A percentile compares a stretch with the other conserved stretches of the same genome.
Evolutionary conservation across 2,888 invertebrate genomes (phyloP).

Genomic region (Agonopterix arenella): DNA sequence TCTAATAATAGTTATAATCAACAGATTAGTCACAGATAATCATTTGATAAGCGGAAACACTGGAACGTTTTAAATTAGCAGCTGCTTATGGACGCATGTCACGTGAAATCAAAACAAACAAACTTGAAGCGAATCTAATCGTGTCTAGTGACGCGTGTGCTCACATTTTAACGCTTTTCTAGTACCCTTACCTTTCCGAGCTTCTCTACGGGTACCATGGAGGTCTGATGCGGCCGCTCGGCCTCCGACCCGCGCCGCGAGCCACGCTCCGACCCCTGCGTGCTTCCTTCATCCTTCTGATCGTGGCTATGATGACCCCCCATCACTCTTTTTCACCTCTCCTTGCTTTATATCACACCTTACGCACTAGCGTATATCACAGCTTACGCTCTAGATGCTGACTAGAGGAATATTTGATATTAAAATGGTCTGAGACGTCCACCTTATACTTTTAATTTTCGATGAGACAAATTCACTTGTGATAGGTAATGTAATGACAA

Average conservation of each 20-base stretch:
- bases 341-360: no score
- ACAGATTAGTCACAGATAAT: no score
- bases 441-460: not conserved
- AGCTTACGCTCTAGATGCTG: no score
- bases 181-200: conserved; percentile 79
- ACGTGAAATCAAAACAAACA: conserved; percentile 7
- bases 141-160: conserved; percentile 6
- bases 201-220: conserved; percentile 85
- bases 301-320: conserved; percentile 62
- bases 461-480: no score
- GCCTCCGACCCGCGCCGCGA: conserved; percentile 69
- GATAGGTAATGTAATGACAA: no score
- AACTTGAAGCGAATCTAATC: not conserved
- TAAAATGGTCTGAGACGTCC: not conserved
- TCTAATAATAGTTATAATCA: no score
- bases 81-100: not conserved
- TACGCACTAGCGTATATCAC: no score
- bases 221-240: conserved; percentile 61
- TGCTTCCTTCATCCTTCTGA: conserved; percentile 36
- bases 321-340: conserved; percentile 27
- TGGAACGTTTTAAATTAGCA: no score
- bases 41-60: no score
- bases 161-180: not conserved
- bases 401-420: no score
- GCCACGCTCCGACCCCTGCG: conserved; percentile 43